Conservation (phyloP, 2,113 vertebrate species). For the Nothoprocta perdicaria region DNA sequence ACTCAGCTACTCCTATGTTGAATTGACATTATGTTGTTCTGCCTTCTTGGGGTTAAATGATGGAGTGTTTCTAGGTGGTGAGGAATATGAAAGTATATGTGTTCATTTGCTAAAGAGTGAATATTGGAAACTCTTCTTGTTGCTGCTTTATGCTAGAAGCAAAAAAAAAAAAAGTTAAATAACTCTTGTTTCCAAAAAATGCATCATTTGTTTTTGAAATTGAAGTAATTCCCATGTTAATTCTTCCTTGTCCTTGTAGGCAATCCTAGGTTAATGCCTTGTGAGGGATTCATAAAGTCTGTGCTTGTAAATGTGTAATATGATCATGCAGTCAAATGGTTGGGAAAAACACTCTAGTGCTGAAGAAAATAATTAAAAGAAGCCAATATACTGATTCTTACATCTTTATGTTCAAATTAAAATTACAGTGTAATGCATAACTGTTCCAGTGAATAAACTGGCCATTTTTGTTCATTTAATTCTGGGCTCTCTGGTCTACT, state of each 20-base stretch:
- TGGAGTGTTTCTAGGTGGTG: constrained; percentile 73
- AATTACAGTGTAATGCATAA: constrained; percentile 80
- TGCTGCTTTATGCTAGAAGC: constrained; percentile 72
- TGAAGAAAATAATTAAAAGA: constrained; percentile 74
- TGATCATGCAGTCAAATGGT: constrained; percentile 70
- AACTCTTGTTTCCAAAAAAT: constrained; percentile 65
- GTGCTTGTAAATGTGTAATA: constrained; percentile 72
- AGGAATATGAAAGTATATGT: constrained; percentile 66
- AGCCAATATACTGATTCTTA: constrained; percentile 71
- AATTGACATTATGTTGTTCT: constrained; percentile 71
- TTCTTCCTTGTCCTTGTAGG: constrained; percentile 69
- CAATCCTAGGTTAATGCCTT: constrained; percentile 72
- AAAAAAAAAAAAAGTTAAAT: constrained; percentile 56
- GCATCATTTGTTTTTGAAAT: constrained; percentile 69
- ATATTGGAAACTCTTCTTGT: constrained; percentile 64
- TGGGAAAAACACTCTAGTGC: constrained; percentile 74
- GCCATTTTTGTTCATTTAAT: constrained; percentile 80
- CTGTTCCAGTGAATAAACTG: constrained; percentile 83
- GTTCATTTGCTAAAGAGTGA: constrained; percentile 70
- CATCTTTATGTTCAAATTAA: constrained; percentile 77
- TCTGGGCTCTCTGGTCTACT: constrained; percentile 55
- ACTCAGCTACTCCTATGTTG: constrained; percentile 66
- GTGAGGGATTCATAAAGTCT: constrained; percentile 68
- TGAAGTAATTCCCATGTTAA: constrained; percentile 66
- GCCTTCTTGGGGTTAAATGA: constrained; percentile 69